phyloP scores from a whole-genome alignment of 2,888 invertebrate genomes.

The Archips crataeganus region DNA sequence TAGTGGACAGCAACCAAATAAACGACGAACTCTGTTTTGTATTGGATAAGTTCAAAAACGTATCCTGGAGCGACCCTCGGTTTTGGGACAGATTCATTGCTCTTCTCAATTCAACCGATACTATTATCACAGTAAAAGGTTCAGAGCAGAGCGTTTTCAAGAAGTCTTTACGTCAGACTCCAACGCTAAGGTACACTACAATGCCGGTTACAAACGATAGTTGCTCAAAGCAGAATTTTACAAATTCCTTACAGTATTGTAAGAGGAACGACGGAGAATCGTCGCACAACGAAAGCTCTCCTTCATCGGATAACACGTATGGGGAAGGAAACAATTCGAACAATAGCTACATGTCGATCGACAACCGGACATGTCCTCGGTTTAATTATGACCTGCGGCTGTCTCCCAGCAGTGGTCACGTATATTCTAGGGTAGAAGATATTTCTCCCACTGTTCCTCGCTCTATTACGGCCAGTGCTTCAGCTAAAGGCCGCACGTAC shows the following conservation, averaged over 20 bases:
- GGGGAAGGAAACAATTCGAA: slow-evolving; percentile 88
- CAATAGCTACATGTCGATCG: slow-evolving; percentile 90
- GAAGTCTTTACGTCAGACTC: slow-evolving; percentile 79
- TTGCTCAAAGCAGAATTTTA: slow-evolving; percentile 85
- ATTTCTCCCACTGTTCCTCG: slow-evolving; percentile 78
- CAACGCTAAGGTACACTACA: slow-evolving; percentile 84
- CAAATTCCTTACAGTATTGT: slow-evolving; percentile 81
- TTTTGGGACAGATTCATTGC: slow-evolving; percentile 95
- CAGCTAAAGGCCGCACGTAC: slow-evolving; percentile 79
- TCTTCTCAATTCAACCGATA: slow-evolving; percentile 89
- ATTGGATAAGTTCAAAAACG: slow-evolving; percentile 87
- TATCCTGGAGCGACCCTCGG: slow-evolving; percentile 91
- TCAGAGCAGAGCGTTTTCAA: slow-evolving; percentile 82
- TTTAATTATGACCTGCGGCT: slow-evolving; percentile 85
- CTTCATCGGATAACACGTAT: slow-evolving; percentile 85
- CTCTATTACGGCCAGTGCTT: slow-evolving; percentile 66
- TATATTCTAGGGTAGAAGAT: slow-evolving; percentile 83
- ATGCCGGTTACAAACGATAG: slow-evolving; percentile 83
- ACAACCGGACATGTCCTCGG: slow-evolving; percentile 83
- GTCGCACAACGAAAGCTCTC: slow-evolving; percentile 86
- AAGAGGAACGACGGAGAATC: slow-evolving; percentile 80
- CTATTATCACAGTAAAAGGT: slow-evolving; percentile 81
- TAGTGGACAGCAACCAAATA: slow-evolving; percentile 79
- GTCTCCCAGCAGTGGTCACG: slow-evolving; percentile 82
- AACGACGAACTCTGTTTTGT: slow-evolving; percentile 78